A percentile compares a stretch with the other conserved stretches of the same genome.
Evolutionary conservation across 2,888 invertebrate species (phyloP).

Genomic region (Mamestra brassicae): DNA sequence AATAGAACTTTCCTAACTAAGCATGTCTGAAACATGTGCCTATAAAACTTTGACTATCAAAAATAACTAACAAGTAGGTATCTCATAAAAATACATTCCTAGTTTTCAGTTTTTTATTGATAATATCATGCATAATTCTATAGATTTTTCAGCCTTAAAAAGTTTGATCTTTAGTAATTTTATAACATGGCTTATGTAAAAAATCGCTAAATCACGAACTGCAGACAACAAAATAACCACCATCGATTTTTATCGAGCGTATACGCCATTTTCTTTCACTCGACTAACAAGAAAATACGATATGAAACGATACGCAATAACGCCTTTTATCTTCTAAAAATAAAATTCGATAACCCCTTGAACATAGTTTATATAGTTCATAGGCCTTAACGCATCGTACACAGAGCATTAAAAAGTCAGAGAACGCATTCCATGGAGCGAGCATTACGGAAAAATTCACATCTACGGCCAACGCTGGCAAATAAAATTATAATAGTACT

Average conservation of each 20-base stretch:
- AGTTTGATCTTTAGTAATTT: too few species aligned
- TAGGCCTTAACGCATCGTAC: slow-evolving; percentile 25
- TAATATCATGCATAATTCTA: too few species aligned
- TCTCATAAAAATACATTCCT: too few species aligned
- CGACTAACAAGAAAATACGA: slow-evolving; percentile 26
- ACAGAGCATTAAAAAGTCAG: slow-evolving; percentile 55
- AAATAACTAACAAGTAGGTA: too few species aligned
- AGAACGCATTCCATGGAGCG: slow-evolving; percentile 39
- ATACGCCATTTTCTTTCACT: slow-evolving; percentile 5
- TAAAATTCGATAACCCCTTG: slow-evolving; percentile 16
- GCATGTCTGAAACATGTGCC: too few species aligned
- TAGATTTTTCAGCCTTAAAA: too few species aligned
- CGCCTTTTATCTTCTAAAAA: slow-evolving; percentile 4
- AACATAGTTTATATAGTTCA: slow-evolving; percentile 21
- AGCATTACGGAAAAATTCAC: slow-evolving; percentile 62
- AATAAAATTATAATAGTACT: slow-evolving; percentile 73
- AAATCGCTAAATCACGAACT: slow-evolving; percentile 3
- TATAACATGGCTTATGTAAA: too few species aligned
- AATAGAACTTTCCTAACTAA: too few species aligned
- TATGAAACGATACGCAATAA: slow-evolving; percentile 13
- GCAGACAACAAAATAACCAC: slow-evolving; percentile 15
- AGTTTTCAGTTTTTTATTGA: too few species aligned
- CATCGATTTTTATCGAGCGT: slow-evolving; percentile 47
- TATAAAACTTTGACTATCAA: too few species aligned
- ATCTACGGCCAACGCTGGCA: slow-evolving; percentile 60